Evolutionary conservation across 2,888 invertebrate genomes (phyloP).

Genomic region (Scelioninae gen. 2): DNA sequence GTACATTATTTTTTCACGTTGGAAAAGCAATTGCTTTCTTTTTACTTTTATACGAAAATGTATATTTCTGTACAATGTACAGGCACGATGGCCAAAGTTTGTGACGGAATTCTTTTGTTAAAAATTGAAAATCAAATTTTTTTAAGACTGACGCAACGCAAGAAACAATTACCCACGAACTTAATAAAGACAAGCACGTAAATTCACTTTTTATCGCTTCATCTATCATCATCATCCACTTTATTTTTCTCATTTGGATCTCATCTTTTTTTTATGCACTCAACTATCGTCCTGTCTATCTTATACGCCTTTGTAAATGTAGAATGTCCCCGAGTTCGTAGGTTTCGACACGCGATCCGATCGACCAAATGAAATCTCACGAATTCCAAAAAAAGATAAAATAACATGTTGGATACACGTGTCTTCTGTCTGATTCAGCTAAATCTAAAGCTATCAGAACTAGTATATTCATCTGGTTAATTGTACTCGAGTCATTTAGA

Average conservation of each 20-base stretch:
- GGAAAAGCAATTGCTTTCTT: too few species aligned
- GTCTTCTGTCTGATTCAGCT: constrained; percentile 67
- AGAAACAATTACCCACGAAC: constrained; percentile 26
- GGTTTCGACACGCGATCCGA: constrained; percentile 61
- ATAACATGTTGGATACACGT: constrained; percentile 71
- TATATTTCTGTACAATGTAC: too few species aligned
- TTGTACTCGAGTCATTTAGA: constrained; percentile 46
- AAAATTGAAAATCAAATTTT: too few species aligned
- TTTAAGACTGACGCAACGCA: too few species aligned
- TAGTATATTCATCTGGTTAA: constrained; percentile 58
- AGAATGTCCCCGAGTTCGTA: constrained; percentile 59
- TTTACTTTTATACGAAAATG: too few species aligned
- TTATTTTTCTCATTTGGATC: constrained; percentile 54
- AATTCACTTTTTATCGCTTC: constrained; percentile 57
- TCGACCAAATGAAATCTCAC: constrained; percentile 69
- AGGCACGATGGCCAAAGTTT: too few species aligned
- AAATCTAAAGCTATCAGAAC: constrained; percentile 72
- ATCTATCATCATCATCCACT: constrained; percentile 56
- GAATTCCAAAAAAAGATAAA: constrained; percentile 70
- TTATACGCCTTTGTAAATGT: constrained; percentile 60
- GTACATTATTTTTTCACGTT: too few species aligned
- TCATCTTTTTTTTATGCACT: constrained; percentile 53
- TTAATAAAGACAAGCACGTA: constrained; percentile 55
- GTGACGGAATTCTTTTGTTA: too few species aligned
- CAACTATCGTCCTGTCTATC: constrained; percentile 61